Base-by-base conservation (phyloP, 2,113 vertebrate genomes). In the Heloderma charlesbogerti region DNA sequence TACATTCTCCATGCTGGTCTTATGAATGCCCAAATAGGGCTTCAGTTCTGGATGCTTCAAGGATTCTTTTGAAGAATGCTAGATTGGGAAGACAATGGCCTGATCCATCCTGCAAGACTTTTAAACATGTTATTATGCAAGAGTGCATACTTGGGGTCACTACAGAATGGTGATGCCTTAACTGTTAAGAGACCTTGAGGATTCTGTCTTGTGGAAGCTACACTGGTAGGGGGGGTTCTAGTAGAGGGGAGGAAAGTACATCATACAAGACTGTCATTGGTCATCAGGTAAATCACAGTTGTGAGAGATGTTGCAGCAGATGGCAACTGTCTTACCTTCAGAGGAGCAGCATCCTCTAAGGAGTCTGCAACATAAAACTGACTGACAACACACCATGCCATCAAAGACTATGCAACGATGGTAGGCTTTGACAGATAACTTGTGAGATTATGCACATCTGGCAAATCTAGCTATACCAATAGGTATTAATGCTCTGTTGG, bases 391-490 rank as follows among this genome's bases (percentile, higher is more conserved):
- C 83, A 40, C 18, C 5, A 25, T 54, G 75, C 74, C 63, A 6
- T 90, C 83, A 86, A 67, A 78, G 34, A 78, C 69, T 25, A 48
- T 51, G 45, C 43, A 77, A 71, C 45, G 63, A 86, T 86, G 45
- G 34, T 67, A 86, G 48, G 60, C n/a, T 85, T 34, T 90, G 83
- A 90, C 80, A 86, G 86, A 86, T 80, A 86, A 79, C 48, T 40
- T 57, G 48, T 79, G 75, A 80, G 84, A 22, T 57, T 40, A 69
- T 57, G 15, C 27, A 43, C 25, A 69, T 79, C 89, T 86, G 89
- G 84, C 54, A 80, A 86, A 90, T 71, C 48, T 5, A 79, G 84
- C 74, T 90, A 54, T 34, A 69, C 29, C 13, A 60, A 45, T 75
- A 90, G 89, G 63, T 57, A 79, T 51, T 67, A 79, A 90, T 86